A percentile compares a stretch with the other conserved stretches of the same genome.
phyloP scores from a whole-genome alignment of 2,888 invertebrate genomes.

The Nemotelus nigrinus region DNA sequence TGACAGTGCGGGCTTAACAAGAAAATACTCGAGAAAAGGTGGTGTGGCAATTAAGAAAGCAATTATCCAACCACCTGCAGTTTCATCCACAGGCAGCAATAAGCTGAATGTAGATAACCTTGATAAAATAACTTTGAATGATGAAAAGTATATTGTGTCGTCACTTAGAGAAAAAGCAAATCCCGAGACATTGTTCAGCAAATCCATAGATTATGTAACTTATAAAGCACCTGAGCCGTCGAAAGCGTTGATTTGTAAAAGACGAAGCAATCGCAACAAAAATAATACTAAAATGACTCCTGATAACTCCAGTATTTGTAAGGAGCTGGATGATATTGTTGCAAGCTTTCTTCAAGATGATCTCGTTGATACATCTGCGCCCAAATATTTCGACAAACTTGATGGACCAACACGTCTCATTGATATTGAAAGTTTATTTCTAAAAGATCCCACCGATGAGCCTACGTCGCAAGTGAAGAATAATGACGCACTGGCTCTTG shows the following conservation, averaged over 20 bases:
- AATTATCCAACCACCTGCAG: neutral
- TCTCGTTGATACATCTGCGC: neutral
- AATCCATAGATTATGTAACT: neutral
- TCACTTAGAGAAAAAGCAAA: neutral
- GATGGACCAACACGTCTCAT: constrained; percentile 46
- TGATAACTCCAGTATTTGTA: constrained; percentile 41
- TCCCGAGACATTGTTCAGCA: neutral
- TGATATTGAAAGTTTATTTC: constrained; percentile 40
- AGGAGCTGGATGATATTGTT: constrained; percentile 53
- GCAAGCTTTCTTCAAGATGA: constrained; percentile 52
- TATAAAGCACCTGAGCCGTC: neutral
- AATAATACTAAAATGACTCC: neutral
- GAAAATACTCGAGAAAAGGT: constrained; percentile 35
- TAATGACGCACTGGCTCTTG: neutral
- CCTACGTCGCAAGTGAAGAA: too few species aligned
- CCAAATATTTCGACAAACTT: neutral
- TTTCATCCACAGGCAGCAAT: neutral
- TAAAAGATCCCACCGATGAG: neutral
- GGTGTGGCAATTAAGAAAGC: constrained; percentile 1
- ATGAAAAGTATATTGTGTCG: constrained; percentile 20
- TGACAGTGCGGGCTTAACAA: neutral
- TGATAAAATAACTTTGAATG: constrained; percentile 35
- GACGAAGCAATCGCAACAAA: constrained; percentile 37
- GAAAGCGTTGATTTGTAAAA: neutral
- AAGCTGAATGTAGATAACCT: neutral